Base-by-base conservation (phyloP, 2,888 invertebrate genomes). In the Machimus atricapillus region DNA sequence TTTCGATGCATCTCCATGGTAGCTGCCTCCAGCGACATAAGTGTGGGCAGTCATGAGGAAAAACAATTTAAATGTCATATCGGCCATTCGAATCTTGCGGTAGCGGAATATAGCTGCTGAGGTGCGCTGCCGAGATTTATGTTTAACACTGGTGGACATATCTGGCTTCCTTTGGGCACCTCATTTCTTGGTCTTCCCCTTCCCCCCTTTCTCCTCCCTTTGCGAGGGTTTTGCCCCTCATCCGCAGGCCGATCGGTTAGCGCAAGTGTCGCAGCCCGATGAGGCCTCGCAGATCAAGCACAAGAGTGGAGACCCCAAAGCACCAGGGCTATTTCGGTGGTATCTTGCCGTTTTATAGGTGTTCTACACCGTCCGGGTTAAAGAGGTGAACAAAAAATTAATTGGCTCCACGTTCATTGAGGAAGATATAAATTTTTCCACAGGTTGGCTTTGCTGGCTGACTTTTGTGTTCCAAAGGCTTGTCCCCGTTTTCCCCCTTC, bases 41-140 rank as follows among this genome's bases (percentile, higher is more conserved):
- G 88, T 87, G 88, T 87, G 87, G 88, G 88, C 88, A 88, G 87
- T 87, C 88, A 87, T 88, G 88, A 88, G 85, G 88, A 85, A 87
- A 87, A 88, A 85, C 88, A 88, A 87, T 88, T 88, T 88, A 87
- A 88, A 81, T 86, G 88, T 86, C 87, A 87, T 88, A 88, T 88
- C 88, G 86, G 37, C 19, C 77, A 37, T 82, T 79, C 77, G 83
- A 86, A 88, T 88, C 88, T 88, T 88, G 86, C 88, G 76, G 88
- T 88, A 88, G 88, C 87, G 87, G 85, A 76, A 81, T 87, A 66
- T 87, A 66, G 86, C 77, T 86, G 86, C 74, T 88, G 85, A 86
- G 27, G 86, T 56, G 87, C 58, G 73, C 83, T 87, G 81, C 86
- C 40, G 85, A 87, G 88, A 88, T 88, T 88, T 88, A 88, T 88